These are phyloP conservation scores for Cydia strobilella DNA, from an alignment of 1,140 invertebrate genomes.

Conservation along the genomic window DNA sequence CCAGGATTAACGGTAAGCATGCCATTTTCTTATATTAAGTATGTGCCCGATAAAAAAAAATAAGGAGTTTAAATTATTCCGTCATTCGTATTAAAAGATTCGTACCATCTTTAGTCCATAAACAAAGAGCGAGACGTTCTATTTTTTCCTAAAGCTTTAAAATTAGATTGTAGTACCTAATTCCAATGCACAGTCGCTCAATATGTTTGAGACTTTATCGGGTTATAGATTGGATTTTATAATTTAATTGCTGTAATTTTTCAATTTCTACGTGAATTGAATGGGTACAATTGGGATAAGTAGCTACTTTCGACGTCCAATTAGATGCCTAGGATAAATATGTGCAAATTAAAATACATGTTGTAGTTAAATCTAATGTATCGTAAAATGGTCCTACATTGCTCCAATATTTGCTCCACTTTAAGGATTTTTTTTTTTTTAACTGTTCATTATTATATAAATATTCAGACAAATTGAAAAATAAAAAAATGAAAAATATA, in stretches of 20 bases:
- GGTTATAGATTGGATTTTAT: neutral
- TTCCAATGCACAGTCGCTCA: neutral
- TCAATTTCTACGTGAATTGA: neutral
- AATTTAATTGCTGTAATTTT: neutral
- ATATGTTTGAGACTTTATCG: neutral
- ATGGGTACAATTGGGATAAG: neutral
- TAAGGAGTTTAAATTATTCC: slow-evolving; percentile 36
- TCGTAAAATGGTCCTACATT: too few species aligned
- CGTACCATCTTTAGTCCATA: neutral
- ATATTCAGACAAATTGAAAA: too few species aligned
- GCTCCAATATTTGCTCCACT: too few species aligned
- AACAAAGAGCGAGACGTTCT: neutral
- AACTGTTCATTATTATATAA: too few species aligned
- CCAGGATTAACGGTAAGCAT: slow-evolving; percentile 74
- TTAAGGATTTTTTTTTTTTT: too few species aligned
- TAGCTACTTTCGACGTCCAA: neutral
- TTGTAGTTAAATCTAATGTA: too few species aligned
- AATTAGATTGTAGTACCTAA: neutral
- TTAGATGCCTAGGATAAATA: too few species aligned
- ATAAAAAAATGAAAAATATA: too few species aligned
- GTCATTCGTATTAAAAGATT: slow-evolving; percentile 2
- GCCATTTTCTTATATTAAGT: too few species aligned
- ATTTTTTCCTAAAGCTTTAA: slow-evolving; percentile 20
- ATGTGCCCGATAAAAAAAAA: slow-evolving; percentile 30
- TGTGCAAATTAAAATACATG: too few species aligned